Base-by-base conservation (phyloP, 2,888 invertebrate genomes). In the Drosophila paramelanica region DNA sequence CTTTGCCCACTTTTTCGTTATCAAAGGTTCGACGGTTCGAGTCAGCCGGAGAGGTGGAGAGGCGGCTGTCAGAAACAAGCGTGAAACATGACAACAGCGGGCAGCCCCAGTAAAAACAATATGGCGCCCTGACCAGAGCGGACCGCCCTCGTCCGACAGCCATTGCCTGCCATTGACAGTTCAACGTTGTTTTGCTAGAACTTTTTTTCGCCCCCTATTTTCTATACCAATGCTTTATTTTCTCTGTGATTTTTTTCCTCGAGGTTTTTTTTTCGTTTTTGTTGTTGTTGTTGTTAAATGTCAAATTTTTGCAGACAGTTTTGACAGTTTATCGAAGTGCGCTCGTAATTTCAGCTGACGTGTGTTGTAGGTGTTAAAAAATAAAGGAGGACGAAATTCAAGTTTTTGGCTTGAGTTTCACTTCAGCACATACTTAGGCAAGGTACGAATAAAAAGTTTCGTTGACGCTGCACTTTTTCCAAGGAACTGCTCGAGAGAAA, bases 311-410 rank as follows among this genome's bases (percentile, higher is more conserved):
- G 82, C 85, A 88, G 85, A 86, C 85, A 88, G 76, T 88, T 86
- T 88, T 86, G 85, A 86, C 85, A 86, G 85, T 85, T 86, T 88
- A 86, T 86, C 85, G 85, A 86, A 85, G 82, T 74, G 87, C 84
- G 77, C 74, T 68, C 81, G 83, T 84, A 84, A 83, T 86, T 84
- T 84, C 58, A 81, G 83, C 83, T 84, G 83, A 86, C 87, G 83
- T 84, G 84, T 84, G 83, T 86, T 81, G 60, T 69, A 86, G 81
- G 83, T 86, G 83, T 77, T 83, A 81, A 83, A 78, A 83, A 83
- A 73, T 71, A 25, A 8, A 45, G 20, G 41, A 33, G 52, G 23
- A 23, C 17, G 57, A 55, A 46, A 46, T 43, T 36, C 27, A 56
- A 72, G 67, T 60, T 33, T 61, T 61, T 39, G 69, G 43, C 58